Evolutionary conservation across 2,888 invertebrate genomes (phyloP).

Genomic region (Lasioglossum zephyrum): DNA sequence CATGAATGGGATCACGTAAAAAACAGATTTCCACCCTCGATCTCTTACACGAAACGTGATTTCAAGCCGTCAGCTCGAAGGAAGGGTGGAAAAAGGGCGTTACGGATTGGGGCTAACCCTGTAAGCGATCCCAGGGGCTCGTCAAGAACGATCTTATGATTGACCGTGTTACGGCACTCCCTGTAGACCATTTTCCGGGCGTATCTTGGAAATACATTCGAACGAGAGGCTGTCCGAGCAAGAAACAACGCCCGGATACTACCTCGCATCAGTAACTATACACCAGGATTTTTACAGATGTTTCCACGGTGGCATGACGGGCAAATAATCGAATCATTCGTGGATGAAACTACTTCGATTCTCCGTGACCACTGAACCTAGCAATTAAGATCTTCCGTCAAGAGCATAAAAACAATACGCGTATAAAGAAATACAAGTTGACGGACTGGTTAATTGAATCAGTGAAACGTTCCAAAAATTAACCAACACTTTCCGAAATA

Average conservation of each 20-base stretch:
- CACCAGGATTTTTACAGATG: not conserved
- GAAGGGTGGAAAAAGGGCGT: constrained; percentile 70
- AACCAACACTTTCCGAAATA: not conserved
- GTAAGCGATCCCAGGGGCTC: constrained; percentile 82
- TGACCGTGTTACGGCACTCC: constrained; percentile 83
- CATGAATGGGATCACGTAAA: constrained; percentile 82
- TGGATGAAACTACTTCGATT: not conserved
- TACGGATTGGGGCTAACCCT: constrained; percentile 67
- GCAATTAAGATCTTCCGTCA: not conserved
- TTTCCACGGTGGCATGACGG: not conserved
- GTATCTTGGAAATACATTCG: constrained; percentile 53
- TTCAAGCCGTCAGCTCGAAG: constrained; percentile 70
- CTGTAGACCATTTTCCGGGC: constrained; percentile 78
- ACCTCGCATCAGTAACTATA: not conserved
- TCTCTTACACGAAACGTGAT: constrained; percentile 72
- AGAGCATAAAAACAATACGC: not conserved
- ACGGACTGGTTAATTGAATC: not conserved
- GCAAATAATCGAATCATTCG: not conserved
- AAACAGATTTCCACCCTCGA: constrained; percentile 81
- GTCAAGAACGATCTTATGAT: constrained; percentile 83
- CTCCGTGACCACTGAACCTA: not conserved
- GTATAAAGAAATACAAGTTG: not conserved
- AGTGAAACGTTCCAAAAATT: not conserved
- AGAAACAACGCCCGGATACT: constrained; percentile 9
- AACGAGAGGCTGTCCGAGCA: constrained; percentile 27